phyloP scores from a whole-genome alignment of 2,888 invertebrate genomes.

The Cosmorhoe ocellata region DNA sequence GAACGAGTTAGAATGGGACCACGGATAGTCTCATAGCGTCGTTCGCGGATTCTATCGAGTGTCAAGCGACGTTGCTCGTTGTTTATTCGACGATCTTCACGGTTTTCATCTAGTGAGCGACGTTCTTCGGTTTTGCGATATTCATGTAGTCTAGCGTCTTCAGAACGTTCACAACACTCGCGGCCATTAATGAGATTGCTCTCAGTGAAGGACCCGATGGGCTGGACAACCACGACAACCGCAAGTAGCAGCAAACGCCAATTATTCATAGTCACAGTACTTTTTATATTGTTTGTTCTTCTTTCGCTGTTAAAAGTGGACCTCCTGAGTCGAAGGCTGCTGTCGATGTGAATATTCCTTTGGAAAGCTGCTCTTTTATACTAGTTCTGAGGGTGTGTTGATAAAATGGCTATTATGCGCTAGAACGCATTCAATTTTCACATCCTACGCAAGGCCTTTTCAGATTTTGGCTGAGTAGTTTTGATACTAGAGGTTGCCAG shows the following conservation, averaged over 20 bases:
- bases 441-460: constrained; percentile 52
- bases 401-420: constrained; percentile 71
- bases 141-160: constrained; percentile 43
- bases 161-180: constrained; percentile 55
- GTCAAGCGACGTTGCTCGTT: constrained; percentile 22
- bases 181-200: constrained; percentile 69
- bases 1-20: constrained; percentile 22
- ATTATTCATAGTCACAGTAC: constrained; percentile 77
- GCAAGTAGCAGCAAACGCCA: constrained; percentile 74
- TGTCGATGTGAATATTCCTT: constrained; percentile 59
- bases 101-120: constrained; percentile 22
- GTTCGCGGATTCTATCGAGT: constrained; percentile 37
- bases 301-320: constrained; percentile 53
- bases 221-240: constrained; percentile 66
- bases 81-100: constrained; percentile 35
- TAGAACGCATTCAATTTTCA: constrained; percentile 77
- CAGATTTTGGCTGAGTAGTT: constrained; percentile 28
- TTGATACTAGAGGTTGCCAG: constrained; percentile 36
- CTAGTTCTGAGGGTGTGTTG: constrained; percentile 40
- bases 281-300: constrained; percentile 41
- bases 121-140: constrained; percentile 15
- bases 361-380: constrained; percentile 58
- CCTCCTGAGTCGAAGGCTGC: constrained; percentile 57
- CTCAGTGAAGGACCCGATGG: constrained; percentile 61
- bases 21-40: constrained; percentile 39